These are phyloP conservation scores for Laterallus jamaicensis DNA, from an alignment of 2,113 vertebrate species.

Conservation along the genomic window DNA sequence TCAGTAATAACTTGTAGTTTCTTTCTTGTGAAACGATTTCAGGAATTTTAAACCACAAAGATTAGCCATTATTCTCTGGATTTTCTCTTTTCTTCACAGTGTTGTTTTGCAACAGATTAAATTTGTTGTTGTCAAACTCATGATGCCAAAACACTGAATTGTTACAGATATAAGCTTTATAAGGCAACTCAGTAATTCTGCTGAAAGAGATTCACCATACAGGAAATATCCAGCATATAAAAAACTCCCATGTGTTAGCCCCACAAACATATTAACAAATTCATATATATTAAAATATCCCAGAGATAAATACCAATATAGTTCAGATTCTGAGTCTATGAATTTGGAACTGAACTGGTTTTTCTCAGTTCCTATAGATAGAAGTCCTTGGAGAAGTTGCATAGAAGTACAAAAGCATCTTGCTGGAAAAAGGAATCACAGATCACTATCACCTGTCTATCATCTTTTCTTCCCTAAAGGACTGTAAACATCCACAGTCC, in stretches of 20 bases:
- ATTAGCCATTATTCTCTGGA: background rate
- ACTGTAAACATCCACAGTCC: background rate
- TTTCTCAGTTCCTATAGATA: background rate
- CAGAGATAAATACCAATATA: too few species aligned
- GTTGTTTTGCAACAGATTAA: background rate
- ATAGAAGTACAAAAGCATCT: background rate
- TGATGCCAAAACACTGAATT: background rate
- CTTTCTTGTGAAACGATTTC: background rate
- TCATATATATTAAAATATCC: background rate
- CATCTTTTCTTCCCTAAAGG: background rate
- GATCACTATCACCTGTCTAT: background rate
- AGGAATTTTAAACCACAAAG: background rate
- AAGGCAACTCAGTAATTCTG: background rate
- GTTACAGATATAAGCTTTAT: background rate
- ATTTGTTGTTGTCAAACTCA: background rate
- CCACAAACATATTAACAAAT: too few species aligned
- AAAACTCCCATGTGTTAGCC: background rate
- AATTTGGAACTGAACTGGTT: background rate
- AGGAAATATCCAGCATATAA: background rate
- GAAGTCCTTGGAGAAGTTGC: background rate
- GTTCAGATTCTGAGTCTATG: background rate
- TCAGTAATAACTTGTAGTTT: background rate
- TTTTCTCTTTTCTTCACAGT: background rate
- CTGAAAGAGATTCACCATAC: background rate
- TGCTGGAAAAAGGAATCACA: background rate